These are phyloP conservation scores for Scylla paramamosain DNA, from an alignment of 1,140 invertebrate genomes.

Conservation along the genomic window DNA sequence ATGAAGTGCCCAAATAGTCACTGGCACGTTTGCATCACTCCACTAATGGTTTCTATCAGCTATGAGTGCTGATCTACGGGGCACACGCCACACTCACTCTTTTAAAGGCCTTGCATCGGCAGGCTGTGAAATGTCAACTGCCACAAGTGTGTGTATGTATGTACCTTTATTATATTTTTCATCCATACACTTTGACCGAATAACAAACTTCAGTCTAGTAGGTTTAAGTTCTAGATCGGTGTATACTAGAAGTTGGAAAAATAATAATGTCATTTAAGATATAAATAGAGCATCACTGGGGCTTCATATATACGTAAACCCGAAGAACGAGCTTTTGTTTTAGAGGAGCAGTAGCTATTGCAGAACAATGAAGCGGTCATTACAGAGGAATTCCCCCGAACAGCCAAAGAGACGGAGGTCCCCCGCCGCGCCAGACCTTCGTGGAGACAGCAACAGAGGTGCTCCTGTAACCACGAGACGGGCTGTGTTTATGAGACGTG, in stretches of 20 bases:
- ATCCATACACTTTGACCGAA: background rate
- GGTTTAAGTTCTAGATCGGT: background rate
- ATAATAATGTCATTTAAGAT: background rate
- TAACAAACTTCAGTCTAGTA: background rate
- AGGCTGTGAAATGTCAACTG: background rate
- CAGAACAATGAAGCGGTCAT: slow-evolving; percentile 4
- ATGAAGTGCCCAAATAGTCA: background rate
- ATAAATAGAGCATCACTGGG: background rate
- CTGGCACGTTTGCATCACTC: background rate
- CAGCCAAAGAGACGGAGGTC: no score
- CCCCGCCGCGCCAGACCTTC: background rate
- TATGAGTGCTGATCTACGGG: background rate
- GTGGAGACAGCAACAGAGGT: no score
- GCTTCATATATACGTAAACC: background rate
- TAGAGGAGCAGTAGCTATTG: background rate
- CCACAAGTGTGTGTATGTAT: background rate
- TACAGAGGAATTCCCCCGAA: background rate
- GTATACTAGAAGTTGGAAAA: background rate
- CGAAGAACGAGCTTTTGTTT: background rate
- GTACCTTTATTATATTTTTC: background rate
- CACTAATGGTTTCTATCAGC: background rate
- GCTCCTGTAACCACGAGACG: background rate
- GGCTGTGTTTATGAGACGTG: background rate
- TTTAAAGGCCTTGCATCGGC: background rate
- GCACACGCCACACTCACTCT: background rate